phyloP scores from a whole-genome alignment of 2,888 invertebrate species.

The Lymantria dispar region DNA sequence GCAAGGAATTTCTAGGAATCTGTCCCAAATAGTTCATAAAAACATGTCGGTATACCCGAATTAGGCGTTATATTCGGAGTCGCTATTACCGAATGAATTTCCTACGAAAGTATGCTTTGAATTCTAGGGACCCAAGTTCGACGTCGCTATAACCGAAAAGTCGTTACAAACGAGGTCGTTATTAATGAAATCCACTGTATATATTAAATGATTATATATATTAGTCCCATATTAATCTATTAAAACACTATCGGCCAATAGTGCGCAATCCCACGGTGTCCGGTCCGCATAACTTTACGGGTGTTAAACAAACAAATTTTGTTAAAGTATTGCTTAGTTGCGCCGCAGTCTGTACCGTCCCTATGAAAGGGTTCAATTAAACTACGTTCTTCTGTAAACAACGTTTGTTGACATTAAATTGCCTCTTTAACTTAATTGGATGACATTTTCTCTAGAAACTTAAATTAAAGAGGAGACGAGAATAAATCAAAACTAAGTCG shows the following conservation, averaged over 20 bases:
- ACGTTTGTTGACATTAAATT: constrained; percentile 49
- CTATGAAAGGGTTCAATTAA: constrained; percentile 51
- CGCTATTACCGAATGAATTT: too few relatives aligned
- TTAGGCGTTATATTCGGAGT: too few relatives aligned
- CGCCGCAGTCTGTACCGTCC: constrained; percentile 3
- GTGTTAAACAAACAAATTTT: background rate
- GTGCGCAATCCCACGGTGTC: background rate
- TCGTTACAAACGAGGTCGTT: too few relatives aligned
- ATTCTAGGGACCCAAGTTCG: too few relatives aligned
- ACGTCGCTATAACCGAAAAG: too few relatives aligned
- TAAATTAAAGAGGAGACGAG: constrained; percentile 38
- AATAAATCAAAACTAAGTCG: constrained; percentile 22
- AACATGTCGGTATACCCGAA: too few relatives aligned
- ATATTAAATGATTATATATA: too few relatives aligned
- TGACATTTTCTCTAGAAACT: constrained; percentile 51
- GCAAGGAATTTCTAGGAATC: too few relatives aligned
- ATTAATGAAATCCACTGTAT: too few relatives aligned
- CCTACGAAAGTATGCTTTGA: too few relatives aligned
- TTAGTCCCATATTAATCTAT: too few relatives aligned
- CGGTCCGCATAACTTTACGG: background rate
- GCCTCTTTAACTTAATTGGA: constrained; percentile 64
- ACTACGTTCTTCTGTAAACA: constrained; percentile 51
- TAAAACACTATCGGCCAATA: background rate
- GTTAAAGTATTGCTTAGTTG: background rate
- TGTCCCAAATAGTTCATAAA: too few relatives aligned